Base-by-base conservation (phyloP, 2,113 vertebrate species). In the Eurypyga helias region DNA sequence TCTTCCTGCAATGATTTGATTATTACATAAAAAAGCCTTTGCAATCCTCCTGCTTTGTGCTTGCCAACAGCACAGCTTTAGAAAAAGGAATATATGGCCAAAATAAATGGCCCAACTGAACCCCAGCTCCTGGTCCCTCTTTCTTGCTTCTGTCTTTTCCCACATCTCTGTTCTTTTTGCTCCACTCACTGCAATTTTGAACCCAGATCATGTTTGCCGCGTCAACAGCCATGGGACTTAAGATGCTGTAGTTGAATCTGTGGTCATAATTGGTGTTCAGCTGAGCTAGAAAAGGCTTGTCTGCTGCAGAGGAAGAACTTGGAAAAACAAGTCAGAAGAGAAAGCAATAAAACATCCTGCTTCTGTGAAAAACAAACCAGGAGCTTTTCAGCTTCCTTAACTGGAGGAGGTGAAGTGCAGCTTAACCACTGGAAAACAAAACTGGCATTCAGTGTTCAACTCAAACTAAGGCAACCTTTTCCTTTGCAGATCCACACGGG, bases 401-500 rank as follows among this genome's bases (percentile, higher is more conserved):
- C 33, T 31, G 65, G 15, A 69, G 83, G 49, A 78, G 20, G 12
- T 17, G 71, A 84, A 79, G 11, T 8, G 6, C 25, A 72, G 5
- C 17, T 66, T 61, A n/a, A 78, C 31, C 28, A 38, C 17, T 41
- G 10, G 23, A 62, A 34, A 71, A 29, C 64, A 45, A 72, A 78
- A 75, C 25, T 33, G 33, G 8, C 2, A 0, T 38, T 81, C 7
- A 24, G 18, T 8, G 24, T 48, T 79, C 33, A n/a, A 46, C 5
- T 73, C 49, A 65, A 77, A 69, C 23, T 78, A n/a, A 85, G 48
- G 26, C 31, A 48, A 28, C 61, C 93, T 93, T 54, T 80, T 70
- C 71, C 87, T 90, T 94, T 95, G 38, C 96, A 98, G 98, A 77
- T 83, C 41, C 82, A 67, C 34, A 20, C 87, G 41, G 95, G 76